Base-by-base conservation (phyloP, 2,888 invertebrate genomes). In the Lycia hirtaria region DNA sequence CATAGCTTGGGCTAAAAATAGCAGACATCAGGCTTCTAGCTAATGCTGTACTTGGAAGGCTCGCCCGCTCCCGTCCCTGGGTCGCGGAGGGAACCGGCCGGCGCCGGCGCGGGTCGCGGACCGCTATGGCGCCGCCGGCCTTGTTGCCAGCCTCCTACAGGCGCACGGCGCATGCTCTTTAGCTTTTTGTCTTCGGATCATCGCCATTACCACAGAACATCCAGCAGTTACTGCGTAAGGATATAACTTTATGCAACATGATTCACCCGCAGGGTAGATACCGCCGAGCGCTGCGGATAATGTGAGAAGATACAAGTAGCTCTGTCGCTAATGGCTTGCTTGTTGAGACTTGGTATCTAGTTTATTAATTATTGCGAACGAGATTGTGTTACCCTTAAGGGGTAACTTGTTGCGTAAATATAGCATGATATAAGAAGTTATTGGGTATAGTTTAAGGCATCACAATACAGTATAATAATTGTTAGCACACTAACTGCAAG, bases 41-140 rank as follows among this genome's bases (percentile, higher is more conserved):
- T 72, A 72, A 45, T 40, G 77, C 78, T 81, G 76, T 83, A 83
- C 83, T 82, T 82, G 85, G 82, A 85, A 85, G 78, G 76, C 73
- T 72, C 64, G 75, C 65, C 81, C 83, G 86, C 85, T 85, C 83
- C 75, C 33, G 19, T 14, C 32, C 53, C 41, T 26, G 47, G 24
- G 14, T 40, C 24, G 55, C 24, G 9, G 17, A 30, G 76, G 80
- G 80, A 78, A 81, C 80, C 78, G 75, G 81, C 70, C 71, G 75
- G 47, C 72, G 82, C 79, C 81, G 82, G 78, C 78, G 67, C 67
- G 76, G 51, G 71, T 65, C 73, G 68, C 62, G 62, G 69, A 45
- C 47, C 51, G 52, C 48, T 37, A 28, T 52, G 57, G 57, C 57
- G 57, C 57, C 57, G 47, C 28, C 12, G 9, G 7, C 2, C 47